These are phyloP conservation scores for Brachirus orientalis DNA, from an alignment of 2,113 vertebrate species.

Conservation along the genomic window DNA sequence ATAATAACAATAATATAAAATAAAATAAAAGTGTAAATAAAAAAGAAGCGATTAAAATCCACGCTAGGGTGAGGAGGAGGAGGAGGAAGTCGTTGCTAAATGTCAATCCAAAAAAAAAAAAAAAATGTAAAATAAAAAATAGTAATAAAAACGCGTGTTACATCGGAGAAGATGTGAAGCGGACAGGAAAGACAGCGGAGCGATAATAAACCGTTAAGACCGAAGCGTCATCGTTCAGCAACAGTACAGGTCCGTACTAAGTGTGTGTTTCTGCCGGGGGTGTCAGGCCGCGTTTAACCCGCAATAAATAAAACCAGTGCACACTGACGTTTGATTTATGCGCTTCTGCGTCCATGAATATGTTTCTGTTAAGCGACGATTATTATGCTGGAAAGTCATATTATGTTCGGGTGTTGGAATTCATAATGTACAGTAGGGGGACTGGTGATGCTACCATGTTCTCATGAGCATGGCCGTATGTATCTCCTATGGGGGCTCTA, in stretches of 20 bases:
- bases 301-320: neutral
- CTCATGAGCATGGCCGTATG: neutral
- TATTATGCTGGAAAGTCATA: too few species aligned
- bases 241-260: constrained; percentile 63
- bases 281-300: constrained; percentile 16
- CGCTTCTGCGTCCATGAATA: neutral
- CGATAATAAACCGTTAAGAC: constrained; percentile 34
- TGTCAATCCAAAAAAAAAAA: too few species aligned
- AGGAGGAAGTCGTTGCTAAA: neutral
- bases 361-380: too few species aligned
- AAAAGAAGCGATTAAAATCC: constrained; percentile 19
- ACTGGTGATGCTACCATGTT: neutral
- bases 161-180: constrained; percentile 3
- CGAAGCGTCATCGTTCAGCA: constrained; percentile 52
- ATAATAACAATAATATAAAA: neutral
- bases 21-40: neutral
- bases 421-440: constrained; percentile 1
- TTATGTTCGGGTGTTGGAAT: constrained; percentile 12
- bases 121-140: neutral
- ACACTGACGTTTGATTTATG: neutral
- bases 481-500: neutral
- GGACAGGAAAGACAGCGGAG: constrained; percentile 19
- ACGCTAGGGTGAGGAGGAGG: neutral
- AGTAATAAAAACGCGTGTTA: neutral
- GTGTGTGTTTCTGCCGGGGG: constrained; percentile 53